Conservation (phyloP, 2,888 invertebrate species). For the Drosophila suboccidentalis region DNA sequence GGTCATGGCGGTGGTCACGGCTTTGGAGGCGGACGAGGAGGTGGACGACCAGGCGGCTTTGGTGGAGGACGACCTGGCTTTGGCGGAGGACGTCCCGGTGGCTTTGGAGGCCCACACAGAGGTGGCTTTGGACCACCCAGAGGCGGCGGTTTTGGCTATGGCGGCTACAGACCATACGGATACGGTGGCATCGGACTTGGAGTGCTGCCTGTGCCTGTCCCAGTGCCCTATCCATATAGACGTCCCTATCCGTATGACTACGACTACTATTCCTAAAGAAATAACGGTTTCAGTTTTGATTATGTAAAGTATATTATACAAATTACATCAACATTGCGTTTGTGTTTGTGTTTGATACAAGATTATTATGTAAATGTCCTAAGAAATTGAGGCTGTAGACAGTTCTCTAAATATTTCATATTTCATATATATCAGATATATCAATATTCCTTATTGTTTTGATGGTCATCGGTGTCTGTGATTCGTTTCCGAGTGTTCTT, state of each 20-base stretch:
- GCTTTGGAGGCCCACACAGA: constrained; percentile 30
- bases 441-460: constrained; percentile 73
- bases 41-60: constrained; percentile 37
- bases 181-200: constrained; percentile 48
- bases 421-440: constrained; percentile 7
- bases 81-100: constrained; percentile 25
- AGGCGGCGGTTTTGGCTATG: constrained; percentile 37
- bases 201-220: constrained; percentile 51
- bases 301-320: constrained; percentile 74
- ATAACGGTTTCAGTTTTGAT: constrained; percentile 33
- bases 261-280: constrained; percentile 42
- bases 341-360: constrained; percentile 53
- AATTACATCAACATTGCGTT: constrained; percentile 72
- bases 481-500: constrained; percentile 44
- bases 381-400: constrained; percentile 74
- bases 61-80: constrained; percentile 33
- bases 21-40: constrained; percentile 36
- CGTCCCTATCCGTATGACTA: constrained; percentile 46
- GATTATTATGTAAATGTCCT: constrained; percentile 69
- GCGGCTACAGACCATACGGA: constrained; percentile 34
- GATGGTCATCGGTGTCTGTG: constrained; percentile 74
- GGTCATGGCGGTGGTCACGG: constrained; percentile 47
- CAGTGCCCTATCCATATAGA: constrained; percentile 49
- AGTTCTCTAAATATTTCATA: constrained; percentile 76
- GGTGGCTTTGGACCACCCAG: constrained; percentile 28